Base-by-base conservation (phyloP, 2,797 vertebrate genomes). In the Chelon auratus region DNA sequence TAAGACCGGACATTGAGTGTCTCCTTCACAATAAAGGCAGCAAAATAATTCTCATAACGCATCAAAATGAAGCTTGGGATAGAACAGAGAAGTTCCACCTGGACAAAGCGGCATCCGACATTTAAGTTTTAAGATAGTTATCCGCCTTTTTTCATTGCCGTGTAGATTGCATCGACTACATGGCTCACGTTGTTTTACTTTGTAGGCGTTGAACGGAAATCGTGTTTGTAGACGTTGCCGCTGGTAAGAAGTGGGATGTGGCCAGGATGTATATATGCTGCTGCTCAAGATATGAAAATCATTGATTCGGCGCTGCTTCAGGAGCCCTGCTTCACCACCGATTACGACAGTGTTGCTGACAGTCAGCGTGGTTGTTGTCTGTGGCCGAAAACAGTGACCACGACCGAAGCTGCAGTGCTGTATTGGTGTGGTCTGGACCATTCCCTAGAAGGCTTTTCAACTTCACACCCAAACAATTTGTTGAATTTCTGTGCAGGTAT, bases 201-300 rank as follows among this genome's bases (percentile, higher is more conserved):
- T 88, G 82, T 13, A 82, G 76, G 9, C 1, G 1, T 0, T 1
- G n/a, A 67, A 2, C 82, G 81, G 90, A 90, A 70, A 17, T 51
- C 0, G 51, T 20, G 51, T 17, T 11, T n/a, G 5, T 10, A 18
- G 9, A 0, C 1, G 1, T 47, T 62, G 60, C 80, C 74, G 2
- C 45, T 61, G n/a, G 20, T 66, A 62, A 81, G 85, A 80, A 89
- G 94, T 93, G 93, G 94, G 94, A 95, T 94, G 94, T 94, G 94
- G 88, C 89, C 81, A 83, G 86, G 66, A 70, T 90, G 82, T 89
- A 91, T 93, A 92, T 88, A 80, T 91, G 87, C 83, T 86, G 82
- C 88, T 57, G 84, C 76, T 80, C 85, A 73, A 86, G 84, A 90
- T 82, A 87, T 94, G 91, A 92, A 78, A 83, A 84, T 51, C 86